Percentiles rank a stretch among this genome's conserved stretches.
Conservation (phyloP, 2,797 vertebrate species). For the Pangasius larnaudii region DNA sequence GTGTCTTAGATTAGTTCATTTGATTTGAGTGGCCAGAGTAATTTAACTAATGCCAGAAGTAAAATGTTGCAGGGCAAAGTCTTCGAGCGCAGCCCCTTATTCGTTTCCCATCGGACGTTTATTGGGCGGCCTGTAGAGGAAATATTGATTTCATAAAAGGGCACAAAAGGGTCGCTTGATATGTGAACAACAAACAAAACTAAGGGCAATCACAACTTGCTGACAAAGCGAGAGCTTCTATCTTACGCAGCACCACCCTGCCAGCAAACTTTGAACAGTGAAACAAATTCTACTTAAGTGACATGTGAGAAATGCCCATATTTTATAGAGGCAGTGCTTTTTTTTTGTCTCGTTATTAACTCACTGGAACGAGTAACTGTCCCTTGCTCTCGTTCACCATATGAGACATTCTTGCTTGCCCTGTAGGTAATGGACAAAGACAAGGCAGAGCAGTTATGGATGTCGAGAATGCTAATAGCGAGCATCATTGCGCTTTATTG, state of each 20-base stretch:
- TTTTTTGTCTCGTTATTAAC: conserved; percentile 26
- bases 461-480: conserved; percentile 19
- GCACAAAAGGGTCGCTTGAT: conserved; percentile 61
- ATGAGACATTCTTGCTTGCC: conserved; percentile 10
- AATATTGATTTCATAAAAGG: conserved; percentile 74
- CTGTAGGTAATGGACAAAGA: conserved; percentile 28
- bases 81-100: conserved; percentile 36
- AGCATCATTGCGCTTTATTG: conserved; percentile 40
- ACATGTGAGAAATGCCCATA: conserved; percentile 9
- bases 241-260: not conserved
- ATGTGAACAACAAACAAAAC: conserved; percentile 63
- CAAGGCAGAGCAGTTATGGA: conserved; percentile 32
- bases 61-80: conserved; percentile 6
- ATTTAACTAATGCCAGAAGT: conserved; percentile 70
- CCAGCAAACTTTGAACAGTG: conserved; percentile 10
- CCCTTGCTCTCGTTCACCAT: conserved; percentile 10
- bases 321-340: not conserved
- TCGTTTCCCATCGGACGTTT: conserved; percentile 52
- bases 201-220: conserved; percentile 64
- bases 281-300: conserved; percentile 13
- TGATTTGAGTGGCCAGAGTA: conserved; percentile 63
- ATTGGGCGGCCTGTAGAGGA: conserved; percentile 59
- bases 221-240: conserved; percentile 11
- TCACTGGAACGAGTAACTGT: not conserved
- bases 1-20: conserved; percentile 8